These are phyloP conservation scores for Drosophila gaucha DNA, from an alignment of 2,888 invertebrate species.

Conservation along the genomic window DNA sequence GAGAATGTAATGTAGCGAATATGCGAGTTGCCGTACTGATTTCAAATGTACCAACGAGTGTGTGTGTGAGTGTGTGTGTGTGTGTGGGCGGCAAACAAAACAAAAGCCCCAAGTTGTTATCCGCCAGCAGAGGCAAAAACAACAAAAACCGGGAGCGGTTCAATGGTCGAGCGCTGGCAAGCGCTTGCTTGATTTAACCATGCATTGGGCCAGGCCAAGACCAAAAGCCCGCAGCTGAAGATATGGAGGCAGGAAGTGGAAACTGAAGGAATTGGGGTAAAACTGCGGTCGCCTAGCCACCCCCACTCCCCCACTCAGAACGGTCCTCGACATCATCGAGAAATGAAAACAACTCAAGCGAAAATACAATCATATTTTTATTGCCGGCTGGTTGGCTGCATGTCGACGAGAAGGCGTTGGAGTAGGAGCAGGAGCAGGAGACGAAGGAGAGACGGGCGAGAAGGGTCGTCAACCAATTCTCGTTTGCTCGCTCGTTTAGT, in stretches of 20 bases:
- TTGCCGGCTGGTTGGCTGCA: constrained; percentile 81
- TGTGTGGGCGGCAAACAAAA: constrained; percentile 58
- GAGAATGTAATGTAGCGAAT: constrained; percentile 77
- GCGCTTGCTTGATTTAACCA: constrained; percentile 75
- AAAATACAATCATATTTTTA: constrained; percentile 84
- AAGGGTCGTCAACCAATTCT: constrained; percentile 51
- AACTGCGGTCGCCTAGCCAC: constrained; percentile 56
- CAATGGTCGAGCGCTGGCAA: constrained; percentile 70
- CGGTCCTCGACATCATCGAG: constrained; percentile 77
- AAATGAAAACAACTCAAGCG: constrained; percentile 83
- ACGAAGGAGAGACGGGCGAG: not conserved
- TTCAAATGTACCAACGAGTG: constrained; percentile 62
- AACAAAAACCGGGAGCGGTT: constrained; percentile 59
- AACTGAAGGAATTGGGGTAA: constrained; percentile 58
- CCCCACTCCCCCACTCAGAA: constrained; percentile 1
- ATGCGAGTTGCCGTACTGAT: constrained; percentile 77
- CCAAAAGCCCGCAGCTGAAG: constrained; percentile 22
- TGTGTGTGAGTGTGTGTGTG: constrained; percentile 11
- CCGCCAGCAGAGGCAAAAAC: constrained; percentile 55
- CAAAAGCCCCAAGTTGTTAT: constrained; percentile 63
- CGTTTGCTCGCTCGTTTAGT: constrained; percentile 75
- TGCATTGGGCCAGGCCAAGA: constrained; percentile 66
- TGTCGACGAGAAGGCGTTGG: constrained; percentile 38
- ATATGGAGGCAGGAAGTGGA: constrained; percentile 56
- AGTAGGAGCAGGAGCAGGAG: not conserved